Conservation (phyloP, 1,140 invertebrate genomes). For the Nephila pilipes region DNA sequence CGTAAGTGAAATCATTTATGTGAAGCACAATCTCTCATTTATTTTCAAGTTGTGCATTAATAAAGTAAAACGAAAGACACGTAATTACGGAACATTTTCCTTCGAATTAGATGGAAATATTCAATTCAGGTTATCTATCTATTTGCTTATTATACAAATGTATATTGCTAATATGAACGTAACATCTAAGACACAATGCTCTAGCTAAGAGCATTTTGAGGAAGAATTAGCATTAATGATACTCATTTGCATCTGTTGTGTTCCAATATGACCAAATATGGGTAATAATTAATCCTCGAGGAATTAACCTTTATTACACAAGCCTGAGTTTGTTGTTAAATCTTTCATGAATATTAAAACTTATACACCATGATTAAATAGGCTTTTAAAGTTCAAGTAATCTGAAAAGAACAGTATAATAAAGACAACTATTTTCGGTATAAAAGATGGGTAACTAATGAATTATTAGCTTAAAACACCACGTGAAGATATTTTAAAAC, state of each 20-base stretch:
- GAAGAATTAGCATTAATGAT: neutral
- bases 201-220: neutral
- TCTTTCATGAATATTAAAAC: conserved; percentile 13
- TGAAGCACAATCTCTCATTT: too few species aligned
- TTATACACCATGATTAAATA: neutral
- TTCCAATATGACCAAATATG: neutral
- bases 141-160: too few species aligned
- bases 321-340: neutral
- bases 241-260: neutral
- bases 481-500: too few species aligned
- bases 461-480: too few species aligned
- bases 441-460: neutral
- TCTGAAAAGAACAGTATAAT: neutral
- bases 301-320: neutral
- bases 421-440: neutral
- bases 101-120: too few species aligned
- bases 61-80: too few species aligned
- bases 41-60: too few species aligned
- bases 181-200: too few species aligned
- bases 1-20: too few species aligned
- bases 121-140: too few species aligned
- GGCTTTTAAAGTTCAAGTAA: neutral
- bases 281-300: neutral
- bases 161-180: too few species aligned
- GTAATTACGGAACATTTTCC: too few species aligned